Evolutionary conservation across 1,140 invertebrate genomes (phyloP), one percentile per base, ranked within the genome.

Genomic region (Drosophila lacteicornis): DNA sequence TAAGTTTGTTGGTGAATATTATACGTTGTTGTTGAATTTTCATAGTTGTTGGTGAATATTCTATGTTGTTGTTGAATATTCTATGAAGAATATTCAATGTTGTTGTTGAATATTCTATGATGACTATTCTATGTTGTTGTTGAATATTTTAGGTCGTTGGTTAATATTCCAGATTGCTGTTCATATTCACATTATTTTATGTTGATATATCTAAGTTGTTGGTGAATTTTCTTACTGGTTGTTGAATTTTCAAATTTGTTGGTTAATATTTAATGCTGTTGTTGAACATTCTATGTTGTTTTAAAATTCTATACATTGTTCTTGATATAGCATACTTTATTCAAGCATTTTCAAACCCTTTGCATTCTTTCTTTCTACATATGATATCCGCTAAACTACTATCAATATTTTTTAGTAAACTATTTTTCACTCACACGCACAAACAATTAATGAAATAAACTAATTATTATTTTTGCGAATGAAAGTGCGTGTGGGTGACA

Each of bases 371-470:
- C 11, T 33, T 53, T 9, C 27, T 22, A 55, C 40, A 33, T 19
- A 19, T 19, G 59, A 42, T 53, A 42, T 57, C 42, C 4, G 9
- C 46, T 75, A 75, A 55, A 15, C 30, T 74, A 69, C 27, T 67
- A 74, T 38, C 38, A 60, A 56, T 68, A 59, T 42, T 47, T 58
- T 58, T 67, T 67, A 68, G 63, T 55, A 75, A 51, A 30, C 46
- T 27, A 73, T 50, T 47, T 27, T 58, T 66, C 56, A 56, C 65
- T 74, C 65, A 75, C 65, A 70, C 56, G 33, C 57, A 56, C 61
- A 81, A 36, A 46, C 43, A 36, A 56, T 40, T 17, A 49, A 58
- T 33, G 33, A 13, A 47, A 25, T 59, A 46, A 27, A 22, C 25
- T 30, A 43, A 33, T 33, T 27, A 70, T 71, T 42, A 42, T 33